A percentile compares a stretch with the other conserved stretches of the same genome.
phyloP scores from a whole-genome alignment of 2,113 vertebrate genomes.

The Edolisoma coerulescens region DNA sequence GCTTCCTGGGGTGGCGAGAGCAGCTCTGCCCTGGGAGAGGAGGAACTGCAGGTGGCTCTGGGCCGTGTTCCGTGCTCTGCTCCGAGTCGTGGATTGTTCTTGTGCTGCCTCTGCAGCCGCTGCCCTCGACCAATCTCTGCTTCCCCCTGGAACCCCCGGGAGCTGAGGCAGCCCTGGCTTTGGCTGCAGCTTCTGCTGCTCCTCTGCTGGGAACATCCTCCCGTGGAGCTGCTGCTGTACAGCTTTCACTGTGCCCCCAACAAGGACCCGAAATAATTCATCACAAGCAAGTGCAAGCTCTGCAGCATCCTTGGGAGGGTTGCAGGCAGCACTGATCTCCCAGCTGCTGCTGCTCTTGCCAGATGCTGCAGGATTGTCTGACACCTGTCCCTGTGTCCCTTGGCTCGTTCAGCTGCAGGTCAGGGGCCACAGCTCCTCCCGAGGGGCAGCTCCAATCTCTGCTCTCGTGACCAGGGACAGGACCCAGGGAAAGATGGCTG shows the following conservation, averaged over 20 bases:
- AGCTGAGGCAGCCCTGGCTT: neutral
- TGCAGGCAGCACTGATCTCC: neutral
- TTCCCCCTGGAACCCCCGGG: neutral
- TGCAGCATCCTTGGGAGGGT: neutral
- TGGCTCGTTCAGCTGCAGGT: neutral
- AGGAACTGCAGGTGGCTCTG: neutral
- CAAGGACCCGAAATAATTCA: neutral
- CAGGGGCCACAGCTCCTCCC: neutral
- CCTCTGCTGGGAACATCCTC: neutral
- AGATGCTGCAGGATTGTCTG: neutral
- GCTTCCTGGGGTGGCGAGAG: neutral
- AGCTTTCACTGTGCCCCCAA: neutral
- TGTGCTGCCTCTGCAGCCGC: neutral
- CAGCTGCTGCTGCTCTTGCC: neutral
- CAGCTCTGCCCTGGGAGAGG: neutral
- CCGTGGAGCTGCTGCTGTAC: neutral
- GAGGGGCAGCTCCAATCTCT: neutral
- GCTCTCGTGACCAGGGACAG: neutral
- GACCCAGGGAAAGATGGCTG: neutral
- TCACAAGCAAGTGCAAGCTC: neutral
- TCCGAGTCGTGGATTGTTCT: rapidly evolving
- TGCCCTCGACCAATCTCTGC: neutral
- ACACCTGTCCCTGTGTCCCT: neutral
- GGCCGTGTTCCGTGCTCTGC: neutral
- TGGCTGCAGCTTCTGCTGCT: neutral